Evolutionary conservation across 2,113 vertebrate genomes (phyloP).

Genomic region (Scartelaos histophorus): DNA sequence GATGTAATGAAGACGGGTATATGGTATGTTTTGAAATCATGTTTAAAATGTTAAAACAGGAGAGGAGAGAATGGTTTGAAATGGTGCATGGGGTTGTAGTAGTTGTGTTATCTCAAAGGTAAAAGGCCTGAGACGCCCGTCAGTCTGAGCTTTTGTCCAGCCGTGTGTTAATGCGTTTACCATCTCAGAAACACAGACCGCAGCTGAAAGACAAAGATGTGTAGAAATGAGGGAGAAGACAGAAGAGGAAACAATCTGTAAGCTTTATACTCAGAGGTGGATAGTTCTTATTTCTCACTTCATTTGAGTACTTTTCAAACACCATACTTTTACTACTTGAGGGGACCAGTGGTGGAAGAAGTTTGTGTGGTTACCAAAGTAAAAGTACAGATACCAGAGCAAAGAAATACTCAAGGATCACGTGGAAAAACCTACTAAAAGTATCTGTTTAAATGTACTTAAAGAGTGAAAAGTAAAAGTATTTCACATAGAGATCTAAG

Average conservation of each 20-base stretch:
- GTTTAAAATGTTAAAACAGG: slow-evolving; percentile 10
- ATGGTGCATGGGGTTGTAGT: slow-evolving; percentile 35
- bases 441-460: too few species aligned
- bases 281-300: too few species aligned
- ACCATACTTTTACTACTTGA: too few species aligned
- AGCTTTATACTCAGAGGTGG: too few species aligned
- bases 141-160: slow-evolving; percentile 37
- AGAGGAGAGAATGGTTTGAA: slow-evolving; percentile 12
- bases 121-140: slow-evolving; percentile 21
- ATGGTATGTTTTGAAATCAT: slow-evolving; percentile 11
- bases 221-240: slow-evolving; percentile 18
- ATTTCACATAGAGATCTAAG: too few species aligned
- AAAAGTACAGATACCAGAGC: too few species aligned
- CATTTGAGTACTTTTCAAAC: too few species aligned
- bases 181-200: slow-evolving; percentile 29
- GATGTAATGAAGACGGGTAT: slow-evolving; percentile 10
- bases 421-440: too few species aligned
- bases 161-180: slow-evolving; percentile 58
- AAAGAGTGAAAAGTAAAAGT: too few species aligned
- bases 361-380: too few species aligned
- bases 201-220: slow-evolving; percentile 45
- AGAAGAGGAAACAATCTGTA: background rate
- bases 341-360: too few species aligned
- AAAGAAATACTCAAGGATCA: too few species aligned
- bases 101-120: slow-evolving; percentile 21